phyloP scores from a whole-genome alignment of 2,888 invertebrate species.

The Andrena bucephala region DNA sequence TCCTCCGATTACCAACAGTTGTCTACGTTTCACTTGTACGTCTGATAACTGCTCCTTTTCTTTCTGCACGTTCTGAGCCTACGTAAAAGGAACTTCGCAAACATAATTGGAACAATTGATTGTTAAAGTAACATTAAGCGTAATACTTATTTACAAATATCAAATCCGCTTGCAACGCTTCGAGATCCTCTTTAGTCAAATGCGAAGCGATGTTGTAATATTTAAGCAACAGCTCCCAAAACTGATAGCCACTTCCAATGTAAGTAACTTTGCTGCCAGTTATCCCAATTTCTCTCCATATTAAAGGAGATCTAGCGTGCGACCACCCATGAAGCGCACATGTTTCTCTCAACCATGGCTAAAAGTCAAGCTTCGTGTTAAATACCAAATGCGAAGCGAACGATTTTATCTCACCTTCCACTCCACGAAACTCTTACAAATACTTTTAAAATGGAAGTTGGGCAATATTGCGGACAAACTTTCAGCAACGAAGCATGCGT shows the following conservation, averaged over 20 bases:
- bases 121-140: not conserved
- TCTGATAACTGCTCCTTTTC: not conserved
- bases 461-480: slow-evolving; percentile 86
- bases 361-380: slow-evolving; percentile 46
- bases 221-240: slow-evolving; percentile 88
- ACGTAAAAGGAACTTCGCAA: not conserved
- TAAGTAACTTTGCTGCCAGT: slow-evolving; percentile 87
- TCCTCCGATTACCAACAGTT: slow-evolving; percentile 78
- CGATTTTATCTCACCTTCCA: slow-evolving; percentile 85
- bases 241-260: slow-evolving; percentile 87
- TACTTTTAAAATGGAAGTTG: slow-evolving; percentile 86
- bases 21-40: slow-evolving; percentile 22
- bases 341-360: slow-evolving; percentile 86
- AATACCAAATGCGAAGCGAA: not conserved
- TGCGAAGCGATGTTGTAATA: slow-evolving; percentile 86
- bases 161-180: slow-evolving; percentile 76
- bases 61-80: slow-evolving; percentile 22
- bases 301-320: slow-evolving; percentile 86
- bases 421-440: slow-evolving; percentile 85
- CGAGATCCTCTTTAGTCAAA: slow-evolving; percentile 77
- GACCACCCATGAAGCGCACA: slow-evolving; percentile 87
- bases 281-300: slow-evolving; percentile 88
- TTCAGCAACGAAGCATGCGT: slow-evolving; percentile 86
- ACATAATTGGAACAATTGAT: not conserved
- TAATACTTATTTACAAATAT: slow-evolving; percentile 67